Conservation (phyloP, 92 coral and sea anemone genomes). For the Meandrina meandrites region DNA sequence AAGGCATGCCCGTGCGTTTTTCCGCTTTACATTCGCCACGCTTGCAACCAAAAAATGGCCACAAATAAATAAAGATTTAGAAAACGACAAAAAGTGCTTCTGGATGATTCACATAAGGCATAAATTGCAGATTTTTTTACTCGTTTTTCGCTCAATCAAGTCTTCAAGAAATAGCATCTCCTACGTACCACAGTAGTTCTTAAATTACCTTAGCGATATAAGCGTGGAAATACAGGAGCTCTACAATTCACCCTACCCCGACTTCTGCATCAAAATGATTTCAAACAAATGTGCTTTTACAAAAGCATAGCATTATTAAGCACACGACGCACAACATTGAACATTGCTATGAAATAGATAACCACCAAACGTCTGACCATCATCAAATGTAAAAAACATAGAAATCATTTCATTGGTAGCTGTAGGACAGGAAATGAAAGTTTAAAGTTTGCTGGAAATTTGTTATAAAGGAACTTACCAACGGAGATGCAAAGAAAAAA, state of each 20-base stretch:
- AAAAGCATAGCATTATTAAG: background rate
- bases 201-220: background rate
- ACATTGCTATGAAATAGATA: background rate
- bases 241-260: background rate
- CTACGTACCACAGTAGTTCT: too few species aligned
- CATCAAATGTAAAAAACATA: background rate
- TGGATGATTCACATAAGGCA: too few species aligned
- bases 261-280: background rate
- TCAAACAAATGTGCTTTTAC: background rate
- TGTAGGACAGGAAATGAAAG: background rate
- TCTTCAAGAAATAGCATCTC: too few species aligned
- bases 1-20: too few species aligned
- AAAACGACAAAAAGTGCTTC: too few species aligned
- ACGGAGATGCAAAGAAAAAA: constrained; percentile 14
- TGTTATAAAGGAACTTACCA: background rate
- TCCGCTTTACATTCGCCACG: too few species aligned
- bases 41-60: too few species aligned
- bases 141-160: too few species aligned
- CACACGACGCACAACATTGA: background rate
- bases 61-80: too few species aligned
- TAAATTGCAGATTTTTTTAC: too few species aligned
- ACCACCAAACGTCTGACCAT: background rate
- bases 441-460: background rate
- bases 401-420: background rate
- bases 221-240: background rate